Evolutionary conservation across 1,140 invertebrate species (phyloP).

Genomic region (Proales similis): DNA sequence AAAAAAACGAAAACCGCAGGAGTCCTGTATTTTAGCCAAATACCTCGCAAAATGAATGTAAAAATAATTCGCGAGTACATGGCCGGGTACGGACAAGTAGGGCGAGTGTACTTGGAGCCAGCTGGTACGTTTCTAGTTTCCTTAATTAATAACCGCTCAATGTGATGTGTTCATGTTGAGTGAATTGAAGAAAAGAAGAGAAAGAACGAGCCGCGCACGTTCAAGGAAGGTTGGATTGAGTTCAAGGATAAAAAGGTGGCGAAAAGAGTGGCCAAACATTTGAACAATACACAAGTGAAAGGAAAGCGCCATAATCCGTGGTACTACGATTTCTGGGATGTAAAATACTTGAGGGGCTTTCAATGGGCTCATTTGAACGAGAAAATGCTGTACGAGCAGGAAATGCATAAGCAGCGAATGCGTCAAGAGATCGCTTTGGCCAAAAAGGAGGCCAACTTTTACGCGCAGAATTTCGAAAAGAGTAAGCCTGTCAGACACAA

Average conservation of each 20-base stretch:
- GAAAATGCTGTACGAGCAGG: conserved; percentile 18
- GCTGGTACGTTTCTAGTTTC: neutral
- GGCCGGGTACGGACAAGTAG: conserved; percentile 15
- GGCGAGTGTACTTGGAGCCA: conserved; percentile 34
- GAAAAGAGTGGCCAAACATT: conserved; percentile 7
- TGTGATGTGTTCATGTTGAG: neutral
- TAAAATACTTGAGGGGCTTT: conserved; percentile 35
- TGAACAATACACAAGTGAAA: conserved; percentile 34
- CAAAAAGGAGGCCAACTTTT: conserved; percentile 37
- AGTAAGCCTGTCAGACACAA: conserved; percentile 15
- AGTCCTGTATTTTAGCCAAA: conserved; percentile 29
- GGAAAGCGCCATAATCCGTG: conserved; percentile 26
- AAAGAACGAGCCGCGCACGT: conserved; percentile 20
- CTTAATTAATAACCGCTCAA: neutral
- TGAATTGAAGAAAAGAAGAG: neutral
- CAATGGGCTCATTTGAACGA: conserved; percentile 37
- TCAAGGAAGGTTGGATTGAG: conserved; percentile 37
- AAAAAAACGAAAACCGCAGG: conserved; percentile 27
- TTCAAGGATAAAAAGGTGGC: conserved; percentile 24
- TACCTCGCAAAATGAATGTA: conserved; percentile 37
- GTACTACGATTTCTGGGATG: conserved; percentile 34
- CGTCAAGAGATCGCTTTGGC: conserved; percentile 26
- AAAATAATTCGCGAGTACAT: conserved; percentile 32
- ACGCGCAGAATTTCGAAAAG: conserved; percentile 37
- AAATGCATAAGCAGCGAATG: conserved; percentile 8